These are phyloP conservation scores for Samia ricini DNA, from an alignment of 1,140 invertebrate genomes.

Conservation along the genomic window DNA sequence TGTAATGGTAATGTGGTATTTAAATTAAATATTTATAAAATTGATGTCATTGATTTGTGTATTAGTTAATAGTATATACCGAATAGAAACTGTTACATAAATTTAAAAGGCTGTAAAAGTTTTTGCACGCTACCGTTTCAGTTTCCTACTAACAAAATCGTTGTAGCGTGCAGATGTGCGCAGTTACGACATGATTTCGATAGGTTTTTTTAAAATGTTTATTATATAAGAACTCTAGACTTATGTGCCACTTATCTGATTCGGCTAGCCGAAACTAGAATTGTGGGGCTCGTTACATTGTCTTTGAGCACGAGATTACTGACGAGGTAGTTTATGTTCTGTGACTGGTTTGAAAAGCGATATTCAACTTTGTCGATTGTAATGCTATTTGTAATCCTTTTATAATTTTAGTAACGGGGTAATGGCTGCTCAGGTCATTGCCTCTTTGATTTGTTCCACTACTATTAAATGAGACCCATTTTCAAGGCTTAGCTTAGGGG, in stretches of 20 bases:
- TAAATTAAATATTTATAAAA: too few species aligned
- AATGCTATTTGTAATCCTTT: too few species aligned
- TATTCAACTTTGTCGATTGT: background rate
- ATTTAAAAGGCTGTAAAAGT: constrained; percentile 15
- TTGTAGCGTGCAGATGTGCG: constrained; percentile 18
- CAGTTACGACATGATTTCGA: constrained; percentile 17
- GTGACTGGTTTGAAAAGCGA: background rate
- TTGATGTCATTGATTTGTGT: too few species aligned
- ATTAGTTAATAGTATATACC: too few species aligned
- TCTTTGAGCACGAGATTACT: background rate
- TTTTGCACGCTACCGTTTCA: constrained; percentile 18
- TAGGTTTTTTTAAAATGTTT: constrained; percentile 7
- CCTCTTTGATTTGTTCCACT: too few species aligned
- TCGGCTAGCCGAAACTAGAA: background rate
- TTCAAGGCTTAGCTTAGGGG: too few species aligned
- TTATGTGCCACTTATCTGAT: background rate
- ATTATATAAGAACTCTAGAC: background rate
- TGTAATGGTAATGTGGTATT: too few species aligned
- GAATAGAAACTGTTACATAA: constrained; percentile 5
- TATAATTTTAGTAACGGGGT: too few species aligned
- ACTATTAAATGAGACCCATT: too few species aligned
- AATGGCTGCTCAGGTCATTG: too few species aligned
- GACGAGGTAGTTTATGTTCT: background rate
- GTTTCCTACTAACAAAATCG: constrained; percentile 21
- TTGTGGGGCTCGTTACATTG: background rate